These are phyloP conservation scores for Rosalia funebris DNA, from an alignment of 2,888 invertebrate species.

Conservation along the genomic window DNA sequence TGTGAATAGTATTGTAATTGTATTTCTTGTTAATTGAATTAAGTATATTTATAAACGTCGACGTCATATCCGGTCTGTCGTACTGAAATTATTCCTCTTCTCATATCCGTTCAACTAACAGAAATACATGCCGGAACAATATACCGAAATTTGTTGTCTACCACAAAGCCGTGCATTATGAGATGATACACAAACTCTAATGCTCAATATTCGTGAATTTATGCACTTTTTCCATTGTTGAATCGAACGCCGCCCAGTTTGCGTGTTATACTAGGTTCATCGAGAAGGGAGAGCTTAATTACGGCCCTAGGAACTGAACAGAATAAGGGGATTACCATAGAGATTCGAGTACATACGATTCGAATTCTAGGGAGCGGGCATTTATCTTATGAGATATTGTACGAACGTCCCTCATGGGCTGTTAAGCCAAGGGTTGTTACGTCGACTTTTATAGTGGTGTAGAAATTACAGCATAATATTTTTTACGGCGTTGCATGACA, in stretches of 20 bases:
- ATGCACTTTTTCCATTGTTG: constrained; percentile 4
- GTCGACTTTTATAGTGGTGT: not conserved
- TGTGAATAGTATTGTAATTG: too few species aligned
- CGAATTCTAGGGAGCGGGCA: constrained; percentile 1
- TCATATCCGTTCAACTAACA: constrained; percentile 8
- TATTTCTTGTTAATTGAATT: not conserved
- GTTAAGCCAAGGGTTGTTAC: constrained; percentile 1
- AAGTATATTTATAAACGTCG: not conserved
- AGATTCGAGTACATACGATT: constrained; percentile 3
- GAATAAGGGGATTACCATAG: constrained; percentile 23
- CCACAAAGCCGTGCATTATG: not conserved
- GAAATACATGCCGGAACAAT: not conserved
- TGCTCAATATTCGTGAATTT: too few species aligned
- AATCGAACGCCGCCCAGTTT: not conserved
- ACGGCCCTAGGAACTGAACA: constrained; percentile 9
- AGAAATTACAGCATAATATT: too few species aligned
- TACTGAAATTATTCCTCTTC: constrained; percentile 1
- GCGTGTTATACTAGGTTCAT: constrained; percentile 6
- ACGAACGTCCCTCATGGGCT: not conserved
- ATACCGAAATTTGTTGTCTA: not conserved
- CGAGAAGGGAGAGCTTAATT: constrained; percentile 18
- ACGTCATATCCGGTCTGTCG: constrained; percentile 3
- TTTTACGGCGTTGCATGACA: too few species aligned
- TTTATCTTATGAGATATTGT: constrained; percentile 14
- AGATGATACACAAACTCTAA: too few species aligned